Base-by-base conservation (phyloP, 2,113 vertebrate species). In the Dascyllus trimaculatus region DNA sequence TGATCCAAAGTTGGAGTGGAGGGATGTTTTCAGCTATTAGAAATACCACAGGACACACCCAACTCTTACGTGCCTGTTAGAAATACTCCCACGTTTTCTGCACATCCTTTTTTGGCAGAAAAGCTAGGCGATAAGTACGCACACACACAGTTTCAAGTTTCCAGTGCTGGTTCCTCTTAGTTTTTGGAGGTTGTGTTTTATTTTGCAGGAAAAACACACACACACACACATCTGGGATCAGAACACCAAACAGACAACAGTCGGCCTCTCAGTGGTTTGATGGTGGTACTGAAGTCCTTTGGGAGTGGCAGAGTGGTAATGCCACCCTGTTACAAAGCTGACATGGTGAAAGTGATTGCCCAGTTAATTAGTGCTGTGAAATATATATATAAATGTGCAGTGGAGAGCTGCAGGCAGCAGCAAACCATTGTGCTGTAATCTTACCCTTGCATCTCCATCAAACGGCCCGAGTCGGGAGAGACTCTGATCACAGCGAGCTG, bases 401-500 rank as follows among this genome's bases (percentile, higher is more conserved):
- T 32, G 68, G 18, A 63, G 71, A 80, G 62, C 66, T 66, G 65
- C 52, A 82, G 82, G 80, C 77, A 63, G 71, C 71, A 51, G 52
- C 64, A 84, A 83, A 70, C 68, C 69, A 87, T 60, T 71, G 81
- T 71, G 62, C 74, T 77, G 54, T 82, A 85, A 78, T 90, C 90
- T 85, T 61, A 54, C 61, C 43, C 79, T 82, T 48, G 77, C 64
- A 80, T 89, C 78, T 82, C 64, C 80, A 83, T 86, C 87, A 91
- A 88, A 86, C 71, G 25, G 69, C 77, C 65, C 0, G 59, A 89
- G 73, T 82, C 13, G 53, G 60, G 69, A 87, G 71, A 83, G 49
- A 78, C 79, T 83, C 21, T 88, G 90, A 94, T 93, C 90, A 90
- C 74, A 93, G 78, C 17, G 51, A 82, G 84, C 80, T 85, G 80